Evolutionary conservation across 1,140 invertebrate genomes (phyloP).

Genomic region (Nasonia vitripennis): DNA sequence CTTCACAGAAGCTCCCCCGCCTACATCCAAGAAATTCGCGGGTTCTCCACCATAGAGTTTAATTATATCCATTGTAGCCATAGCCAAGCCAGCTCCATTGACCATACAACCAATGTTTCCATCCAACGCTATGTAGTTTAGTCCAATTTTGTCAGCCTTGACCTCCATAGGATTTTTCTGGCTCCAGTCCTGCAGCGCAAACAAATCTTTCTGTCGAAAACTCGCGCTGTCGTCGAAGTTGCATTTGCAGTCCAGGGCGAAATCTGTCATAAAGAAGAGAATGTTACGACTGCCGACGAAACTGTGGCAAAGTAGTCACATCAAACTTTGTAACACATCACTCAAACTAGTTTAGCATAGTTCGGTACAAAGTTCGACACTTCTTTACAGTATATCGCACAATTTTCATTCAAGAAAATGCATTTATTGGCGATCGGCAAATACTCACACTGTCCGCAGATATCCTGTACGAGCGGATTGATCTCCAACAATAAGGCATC

Average conservation of each 20-base stretch:
- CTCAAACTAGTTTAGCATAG: too few species aligned
- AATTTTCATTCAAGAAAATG: too few species aligned
- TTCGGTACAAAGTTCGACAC: too few species aligned
- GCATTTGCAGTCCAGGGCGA: constrained; percentile 95
- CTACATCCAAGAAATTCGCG: constrained; percentile 98
- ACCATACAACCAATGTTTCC: constrained; percentile 92
- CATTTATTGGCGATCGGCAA: background rate
- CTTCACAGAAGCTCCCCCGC: constrained; percentile 92
- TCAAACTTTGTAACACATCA: too few species aligned
- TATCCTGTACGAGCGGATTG: constrained; percentile 97
- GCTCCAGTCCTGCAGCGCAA: constrained; percentile 88
- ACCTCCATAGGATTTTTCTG: constrained; percentile 91
- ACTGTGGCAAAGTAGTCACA: too few species aligned
- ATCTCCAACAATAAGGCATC: constrained; percentile 96
- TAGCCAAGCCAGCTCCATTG: constrained; percentile 97
- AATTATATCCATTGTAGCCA: constrained; percentile 99
- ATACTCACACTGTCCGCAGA: constrained; percentile 85
- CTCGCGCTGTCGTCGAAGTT: constrained; percentile 97
- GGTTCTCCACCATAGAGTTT: constrained; percentile 94
- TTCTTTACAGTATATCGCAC: too few species aligned
- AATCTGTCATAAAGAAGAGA: constrained; percentile 78
- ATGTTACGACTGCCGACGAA: too few species aligned
- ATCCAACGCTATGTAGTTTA: constrained; percentile 97
- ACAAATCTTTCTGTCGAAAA: constrained; percentile 94
- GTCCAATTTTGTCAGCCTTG: constrained; percentile 87